Conservation (phyloP, 2,888 invertebrate genomes). For the Elysia crispata region DNA sequence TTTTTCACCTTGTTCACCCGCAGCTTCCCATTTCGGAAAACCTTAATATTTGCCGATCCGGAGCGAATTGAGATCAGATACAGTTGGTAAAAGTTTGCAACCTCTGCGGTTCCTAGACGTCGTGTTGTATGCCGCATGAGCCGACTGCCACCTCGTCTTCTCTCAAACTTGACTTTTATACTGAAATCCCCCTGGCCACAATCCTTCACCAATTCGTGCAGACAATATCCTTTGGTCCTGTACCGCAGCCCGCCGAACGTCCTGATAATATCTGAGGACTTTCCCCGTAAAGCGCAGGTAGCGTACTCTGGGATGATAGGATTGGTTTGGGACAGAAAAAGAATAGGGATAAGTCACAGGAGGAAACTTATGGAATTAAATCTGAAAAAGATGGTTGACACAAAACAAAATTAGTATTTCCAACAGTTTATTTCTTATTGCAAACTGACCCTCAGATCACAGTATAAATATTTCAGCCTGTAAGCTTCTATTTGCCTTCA, state of each 20-base stretch:
- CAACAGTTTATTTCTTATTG: no score
- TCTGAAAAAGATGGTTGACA: neutral
- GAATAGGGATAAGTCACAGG: no score
- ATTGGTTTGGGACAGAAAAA: neutral
- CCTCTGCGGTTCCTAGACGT: neutral
- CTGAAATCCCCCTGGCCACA: constrained; percentile 10
- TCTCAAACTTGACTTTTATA: constrained; percentile 9
- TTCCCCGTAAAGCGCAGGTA: neutral
- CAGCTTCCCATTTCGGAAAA: constrained; percentile 31
- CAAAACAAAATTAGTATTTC: neutral
- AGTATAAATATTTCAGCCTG: no score
- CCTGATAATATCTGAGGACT: constrained; percentile 3
- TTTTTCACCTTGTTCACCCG: constrained; percentile 15
- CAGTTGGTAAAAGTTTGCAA: neutral
- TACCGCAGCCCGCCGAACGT: constrained; percentile 31
- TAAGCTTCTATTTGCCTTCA: no score
- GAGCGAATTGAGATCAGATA: constrained; percentile 14
- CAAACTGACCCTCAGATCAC: no score
- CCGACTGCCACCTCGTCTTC: no score
- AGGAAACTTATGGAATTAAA: no score
- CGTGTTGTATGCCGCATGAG: neutral
- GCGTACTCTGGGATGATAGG: constrained; percentile 15
- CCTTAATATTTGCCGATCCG: constrained; percentile 24
- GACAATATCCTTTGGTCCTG: constrained; percentile 10
- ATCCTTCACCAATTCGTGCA: constrained; percentile 28